These are phyloP conservation scores for Microcebus jonahi DNA, from an alignment of 2,113 vertebrate species.

Conservation along the genomic window DNA sequence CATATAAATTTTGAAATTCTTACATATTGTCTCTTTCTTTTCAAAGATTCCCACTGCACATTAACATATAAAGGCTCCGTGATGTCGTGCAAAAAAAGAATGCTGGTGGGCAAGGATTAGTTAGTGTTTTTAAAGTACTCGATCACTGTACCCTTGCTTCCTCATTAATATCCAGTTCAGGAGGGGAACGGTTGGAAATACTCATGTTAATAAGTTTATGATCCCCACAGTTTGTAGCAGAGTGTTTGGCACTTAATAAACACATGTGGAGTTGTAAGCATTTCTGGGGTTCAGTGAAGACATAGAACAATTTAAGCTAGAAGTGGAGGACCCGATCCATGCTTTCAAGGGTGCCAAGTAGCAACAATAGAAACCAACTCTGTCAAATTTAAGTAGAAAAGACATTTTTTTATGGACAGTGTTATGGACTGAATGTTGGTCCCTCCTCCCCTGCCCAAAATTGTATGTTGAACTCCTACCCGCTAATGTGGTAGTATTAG, in stretches of 20 bases:
- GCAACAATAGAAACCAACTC: background rate
- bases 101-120: background rate
- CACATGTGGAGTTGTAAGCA: background rate
- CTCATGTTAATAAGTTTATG: background rate
- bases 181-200: background rate
- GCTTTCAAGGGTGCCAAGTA: background rate
- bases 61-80: background rate
- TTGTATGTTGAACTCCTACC: background rate
- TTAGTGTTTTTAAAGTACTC: background rate
- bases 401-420: background rate
- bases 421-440: background rate
- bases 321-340: background rate
- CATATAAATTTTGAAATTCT: background rate
- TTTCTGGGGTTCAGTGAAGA: background rate
- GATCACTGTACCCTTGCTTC: background rate
- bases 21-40: background rate
- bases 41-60: background rate
- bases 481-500: background rate
- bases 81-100: background rate
- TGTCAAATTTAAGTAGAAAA: conserved; percentile 1
- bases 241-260: background rate
- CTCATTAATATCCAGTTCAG: background rate
- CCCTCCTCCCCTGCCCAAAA: too few species aligned
- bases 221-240: background rate
- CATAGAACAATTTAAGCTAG: background rate